These are phyloP conservation scores for Erebia palarica DNA, from an alignment of 2,888 invertebrate species.

Conservation along the genomic window DNA sequence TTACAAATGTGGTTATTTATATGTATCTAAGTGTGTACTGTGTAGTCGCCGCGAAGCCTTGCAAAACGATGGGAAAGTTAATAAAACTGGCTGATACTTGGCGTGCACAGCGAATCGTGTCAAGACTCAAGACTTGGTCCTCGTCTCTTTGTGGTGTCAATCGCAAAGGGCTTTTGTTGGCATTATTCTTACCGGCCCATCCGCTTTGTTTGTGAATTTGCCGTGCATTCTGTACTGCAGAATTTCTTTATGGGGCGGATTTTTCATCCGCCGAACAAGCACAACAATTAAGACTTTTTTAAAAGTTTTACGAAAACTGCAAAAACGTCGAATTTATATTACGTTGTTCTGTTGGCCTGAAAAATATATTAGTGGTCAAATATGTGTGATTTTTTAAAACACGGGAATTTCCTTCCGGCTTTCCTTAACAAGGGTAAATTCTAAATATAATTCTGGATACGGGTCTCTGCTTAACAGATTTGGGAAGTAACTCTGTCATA, in stretches of 20 bases:
- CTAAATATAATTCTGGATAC: no score
- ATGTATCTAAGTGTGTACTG: background rate
- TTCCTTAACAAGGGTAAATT: background rate
- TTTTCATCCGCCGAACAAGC: no score
- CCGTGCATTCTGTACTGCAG: conserved; percentile 2
- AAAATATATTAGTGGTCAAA: background rate
- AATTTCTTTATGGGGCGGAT: background rate
- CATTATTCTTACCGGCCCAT: conserved; percentile 41
- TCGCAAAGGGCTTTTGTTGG: conserved; percentile 4
- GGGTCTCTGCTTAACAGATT: background rate
- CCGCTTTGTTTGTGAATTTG: conserved; percentile 38
- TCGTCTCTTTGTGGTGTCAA: conserved; percentile 16
- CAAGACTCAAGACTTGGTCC: conserved; percentile 6
- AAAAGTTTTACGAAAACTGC: no score
- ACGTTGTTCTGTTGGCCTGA: no score
- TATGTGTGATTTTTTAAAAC: background rate
- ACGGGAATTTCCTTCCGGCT: background rate
- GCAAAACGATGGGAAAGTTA: conserved; percentile 12
- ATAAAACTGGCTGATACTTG: conserved; percentile 12
- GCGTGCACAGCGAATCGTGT: conserved; percentile 15
- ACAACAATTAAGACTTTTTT: no score
- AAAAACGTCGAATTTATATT: no score
- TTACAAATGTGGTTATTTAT: background rate
- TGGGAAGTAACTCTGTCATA: no score
- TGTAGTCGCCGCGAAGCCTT: conserved; percentile 15